Evolutionary conservation across 2,113 vertebrate genomes (phyloP).

Genomic region (Peucedramus taeniatus): DNA sequence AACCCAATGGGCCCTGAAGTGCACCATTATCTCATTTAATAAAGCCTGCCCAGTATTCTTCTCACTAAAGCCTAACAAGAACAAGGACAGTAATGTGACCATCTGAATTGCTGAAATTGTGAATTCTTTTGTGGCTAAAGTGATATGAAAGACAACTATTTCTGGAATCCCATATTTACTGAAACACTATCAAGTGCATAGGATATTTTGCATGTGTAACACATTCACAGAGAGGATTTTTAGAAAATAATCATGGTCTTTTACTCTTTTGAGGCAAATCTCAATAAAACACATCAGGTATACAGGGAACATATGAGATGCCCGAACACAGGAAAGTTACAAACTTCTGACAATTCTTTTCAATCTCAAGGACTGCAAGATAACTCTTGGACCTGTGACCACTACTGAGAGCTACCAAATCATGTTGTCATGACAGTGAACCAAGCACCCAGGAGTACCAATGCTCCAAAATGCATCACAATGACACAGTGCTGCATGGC

Average conservation of each 20-base stretch:
- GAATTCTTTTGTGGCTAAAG: background rate
- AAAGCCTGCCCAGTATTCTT: background rate
- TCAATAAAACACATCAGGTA: background rate
- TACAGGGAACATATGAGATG: background rate
- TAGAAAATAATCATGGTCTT: background rate
- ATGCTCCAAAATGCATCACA: background rate
- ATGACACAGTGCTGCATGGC: rapidly evolving
- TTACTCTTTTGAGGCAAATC: background rate
- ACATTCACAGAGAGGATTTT: background rate
- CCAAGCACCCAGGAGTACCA: background rate
- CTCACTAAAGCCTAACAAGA: background rate
- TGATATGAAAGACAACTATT: background rate
- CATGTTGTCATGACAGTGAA: background rate
- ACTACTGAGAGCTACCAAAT: background rate
- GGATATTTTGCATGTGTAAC: background rate
- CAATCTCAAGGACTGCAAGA: background rate
- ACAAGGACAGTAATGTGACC: background rate
- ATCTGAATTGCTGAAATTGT: background rate
- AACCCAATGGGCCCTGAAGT: background rate
- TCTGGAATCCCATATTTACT: background rate
- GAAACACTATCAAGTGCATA: background rate
- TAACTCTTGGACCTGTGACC: background rate
- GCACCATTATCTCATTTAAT: background rate
- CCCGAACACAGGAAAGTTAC: background rate
- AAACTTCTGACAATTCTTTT: background rate